Conservation (phyloP, 2,888 invertebrate species). For the Coremacera marginata region DNA sequence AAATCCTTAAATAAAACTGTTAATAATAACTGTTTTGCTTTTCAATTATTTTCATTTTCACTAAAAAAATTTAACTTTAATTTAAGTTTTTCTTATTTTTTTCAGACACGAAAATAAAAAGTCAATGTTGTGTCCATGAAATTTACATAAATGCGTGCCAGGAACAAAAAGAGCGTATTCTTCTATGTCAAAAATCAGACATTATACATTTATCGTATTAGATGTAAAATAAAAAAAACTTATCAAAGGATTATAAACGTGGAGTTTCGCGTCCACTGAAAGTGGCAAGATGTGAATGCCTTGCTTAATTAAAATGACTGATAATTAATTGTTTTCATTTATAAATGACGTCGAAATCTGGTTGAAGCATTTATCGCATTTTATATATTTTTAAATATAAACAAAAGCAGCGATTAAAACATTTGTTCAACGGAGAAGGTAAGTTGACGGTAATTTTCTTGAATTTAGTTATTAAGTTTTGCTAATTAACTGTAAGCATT, state of each 20-base stretch:
- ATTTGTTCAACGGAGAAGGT: constrained; percentile 26
- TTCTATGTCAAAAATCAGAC: constrained; percentile 63
- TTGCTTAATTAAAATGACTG: constrained; percentile 14
- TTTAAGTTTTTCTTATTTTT: constrained; percentile 18
- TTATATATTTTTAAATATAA: constrained; percentile 15
- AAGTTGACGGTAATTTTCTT: neutral
- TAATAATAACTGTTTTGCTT: too few species aligned
- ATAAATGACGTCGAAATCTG: constrained; percentile 16
- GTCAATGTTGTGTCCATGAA: constrained; percentile 50
- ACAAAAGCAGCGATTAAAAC: constrained; percentile 1
- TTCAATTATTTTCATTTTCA: neutral
- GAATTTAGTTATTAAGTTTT: too few species aligned
- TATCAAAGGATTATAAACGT: constrained; percentile 19
- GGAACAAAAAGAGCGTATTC: constrained; percentile 63
- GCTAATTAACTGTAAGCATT: too few species aligned
- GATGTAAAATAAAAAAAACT: constrained; percentile 63
- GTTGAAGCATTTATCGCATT: constrained; percentile 17
- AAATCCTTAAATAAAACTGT: too few species aligned
- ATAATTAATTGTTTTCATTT: neutral
- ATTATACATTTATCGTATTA: constrained; percentile 64
- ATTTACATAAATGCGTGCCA: constrained; percentile 66
- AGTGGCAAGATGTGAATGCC: constrained; percentile 40
- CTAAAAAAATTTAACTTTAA: too few species aligned
- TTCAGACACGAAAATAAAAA: constrained; percentile 48
- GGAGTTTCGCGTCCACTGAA: constrained; percentile 43